Conservation (phyloP, 1,140 invertebrate species). For the Heliconius hermathena region DNA sequence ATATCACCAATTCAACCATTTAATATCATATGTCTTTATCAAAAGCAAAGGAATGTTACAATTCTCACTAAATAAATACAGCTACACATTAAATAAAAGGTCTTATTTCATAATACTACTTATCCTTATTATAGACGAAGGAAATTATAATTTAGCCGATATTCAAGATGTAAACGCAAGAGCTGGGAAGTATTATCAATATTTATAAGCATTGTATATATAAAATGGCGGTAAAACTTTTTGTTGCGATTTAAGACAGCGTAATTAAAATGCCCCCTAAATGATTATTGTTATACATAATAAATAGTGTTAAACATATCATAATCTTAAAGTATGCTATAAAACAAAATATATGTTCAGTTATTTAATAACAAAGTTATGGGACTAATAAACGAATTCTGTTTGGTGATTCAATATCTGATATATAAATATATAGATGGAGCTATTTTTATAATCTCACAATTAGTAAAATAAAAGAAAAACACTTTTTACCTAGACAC, state of each 20-base stretch:
- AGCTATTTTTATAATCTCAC: too few relatives aligned
- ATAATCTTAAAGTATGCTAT: too few relatives aligned
- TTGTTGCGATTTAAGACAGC: background rate
- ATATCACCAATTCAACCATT: constrained; percentile 20
- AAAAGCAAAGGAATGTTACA: constrained; percentile 6
- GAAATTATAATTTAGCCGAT: background rate
- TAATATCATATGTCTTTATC: background rate
- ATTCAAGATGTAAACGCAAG: background rate
- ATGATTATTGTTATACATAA: background rate
- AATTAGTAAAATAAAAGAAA: too few relatives aligned
- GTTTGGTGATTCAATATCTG: too few relatives aligned
- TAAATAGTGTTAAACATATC: too few relatives aligned
- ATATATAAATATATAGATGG: too few relatives aligned
- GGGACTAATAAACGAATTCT: too few relatives aligned
- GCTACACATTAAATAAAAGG: background rate
- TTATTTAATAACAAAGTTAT: too few relatives aligned
- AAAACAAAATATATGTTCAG: too few relatives aligned
- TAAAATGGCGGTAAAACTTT: background rate
- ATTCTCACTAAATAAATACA: background rate
- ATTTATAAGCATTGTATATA: background rate
- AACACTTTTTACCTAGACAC: too few relatives aligned
- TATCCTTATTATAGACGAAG: background rate
- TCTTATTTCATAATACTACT: background rate
- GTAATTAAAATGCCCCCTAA: background rate
- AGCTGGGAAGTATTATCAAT: background rate